A percentile compares a stretch with the other conserved stretches of the same genome.
phyloP scores from a whole-genome alignment of 2,888 invertebrate genomes.

The Nephrocerus scutellatus region DNA sequence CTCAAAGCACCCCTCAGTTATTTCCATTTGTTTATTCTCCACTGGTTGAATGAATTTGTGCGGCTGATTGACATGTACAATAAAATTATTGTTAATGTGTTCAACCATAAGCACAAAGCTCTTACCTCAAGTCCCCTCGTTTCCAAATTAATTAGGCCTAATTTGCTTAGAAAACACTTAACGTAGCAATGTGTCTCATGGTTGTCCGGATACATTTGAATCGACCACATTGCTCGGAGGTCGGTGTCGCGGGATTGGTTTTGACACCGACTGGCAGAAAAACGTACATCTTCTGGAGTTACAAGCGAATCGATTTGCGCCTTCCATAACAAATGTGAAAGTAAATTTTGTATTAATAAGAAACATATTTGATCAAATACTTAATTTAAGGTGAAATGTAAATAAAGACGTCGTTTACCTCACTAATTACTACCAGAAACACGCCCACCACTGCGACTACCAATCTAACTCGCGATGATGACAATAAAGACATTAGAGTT shows the following conservation, averaged over 20 bases:
- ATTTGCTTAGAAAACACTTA: constrained; percentile 31
- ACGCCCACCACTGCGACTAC: no score
- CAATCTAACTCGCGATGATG: no score
- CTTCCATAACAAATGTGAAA: no score
- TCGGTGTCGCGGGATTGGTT: constrained; percentile 18
- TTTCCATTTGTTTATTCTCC: constrained; percentile 16
- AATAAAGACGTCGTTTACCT: no score
- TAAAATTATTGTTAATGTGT: no score
- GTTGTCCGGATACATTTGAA: constrained; percentile 27
- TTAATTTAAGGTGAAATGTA: no score
- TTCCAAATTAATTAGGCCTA: constrained; percentile 30
- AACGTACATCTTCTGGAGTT: constrained; percentile 25
- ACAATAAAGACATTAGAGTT: no score
- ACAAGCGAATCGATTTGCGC: no score
- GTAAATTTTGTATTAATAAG: no score
- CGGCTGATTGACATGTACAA: neutral
- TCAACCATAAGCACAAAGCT: neutral
- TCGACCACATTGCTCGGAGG: constrained; percentile 21
- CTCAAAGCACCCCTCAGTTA: constrained; percentile 12
- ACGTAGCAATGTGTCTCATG: constrained; percentile 31
- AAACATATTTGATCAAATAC: no score
- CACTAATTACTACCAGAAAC: no score
- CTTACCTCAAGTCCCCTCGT: constrained; percentile 29
- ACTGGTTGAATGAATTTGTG: constrained; percentile 15
- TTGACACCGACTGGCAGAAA: constrained; percentile 24